These are phyloP conservation scores for Arion vulgaris DNA, from an alignment of 1,140 invertebrate genomes.

Conservation along the genomic window DNA sequence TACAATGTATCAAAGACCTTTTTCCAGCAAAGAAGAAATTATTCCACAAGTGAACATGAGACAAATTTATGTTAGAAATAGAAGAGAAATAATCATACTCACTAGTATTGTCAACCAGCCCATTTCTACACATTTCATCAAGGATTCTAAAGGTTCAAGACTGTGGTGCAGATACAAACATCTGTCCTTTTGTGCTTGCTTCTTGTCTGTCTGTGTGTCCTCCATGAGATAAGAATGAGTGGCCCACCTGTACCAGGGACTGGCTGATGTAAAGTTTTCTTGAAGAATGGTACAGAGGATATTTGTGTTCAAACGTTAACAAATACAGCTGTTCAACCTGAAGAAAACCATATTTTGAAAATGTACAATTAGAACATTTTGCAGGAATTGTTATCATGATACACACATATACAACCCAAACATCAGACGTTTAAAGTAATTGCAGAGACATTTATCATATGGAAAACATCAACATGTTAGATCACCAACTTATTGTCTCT, in stretches of 20 bases:
- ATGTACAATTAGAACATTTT: too few relatives aligned
- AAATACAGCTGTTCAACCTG: constrained; percentile 25
- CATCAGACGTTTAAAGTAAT: too few relatives aligned
- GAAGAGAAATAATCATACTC: constrained; percentile 62
- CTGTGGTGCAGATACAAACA: constrained; percentile 62
- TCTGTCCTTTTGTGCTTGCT: neutral
- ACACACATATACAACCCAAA: too few relatives aligned
- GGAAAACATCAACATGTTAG: too few relatives aligned
- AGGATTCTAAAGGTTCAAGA: constrained; percentile 78
- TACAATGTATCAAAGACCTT: too few relatives aligned
- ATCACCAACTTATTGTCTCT: too few relatives aligned
- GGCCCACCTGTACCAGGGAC: constrained; percentile 68
- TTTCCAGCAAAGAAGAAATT: too few relatives aligned
- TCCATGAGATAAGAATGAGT: constrained; percentile 66
- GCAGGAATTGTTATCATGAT: too few relatives aligned
- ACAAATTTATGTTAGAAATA: too few relatives aligned
- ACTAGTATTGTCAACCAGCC: constrained; percentile 94
- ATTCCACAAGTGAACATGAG: neutral
- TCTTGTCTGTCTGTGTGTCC: constrained; percentile 30
- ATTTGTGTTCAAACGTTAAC: constrained; percentile 41
- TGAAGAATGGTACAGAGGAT: constrained; percentile 45
- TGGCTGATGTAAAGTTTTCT: constrained; percentile 51
- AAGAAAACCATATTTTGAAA: neutral
- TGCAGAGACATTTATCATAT: too few relatives aligned
- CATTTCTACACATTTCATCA: constrained; percentile 88